phyloP scores from a whole-genome alignment of 2,113 vertebrate genomes.

The Chiloscyllium plagiosum region DNA sequence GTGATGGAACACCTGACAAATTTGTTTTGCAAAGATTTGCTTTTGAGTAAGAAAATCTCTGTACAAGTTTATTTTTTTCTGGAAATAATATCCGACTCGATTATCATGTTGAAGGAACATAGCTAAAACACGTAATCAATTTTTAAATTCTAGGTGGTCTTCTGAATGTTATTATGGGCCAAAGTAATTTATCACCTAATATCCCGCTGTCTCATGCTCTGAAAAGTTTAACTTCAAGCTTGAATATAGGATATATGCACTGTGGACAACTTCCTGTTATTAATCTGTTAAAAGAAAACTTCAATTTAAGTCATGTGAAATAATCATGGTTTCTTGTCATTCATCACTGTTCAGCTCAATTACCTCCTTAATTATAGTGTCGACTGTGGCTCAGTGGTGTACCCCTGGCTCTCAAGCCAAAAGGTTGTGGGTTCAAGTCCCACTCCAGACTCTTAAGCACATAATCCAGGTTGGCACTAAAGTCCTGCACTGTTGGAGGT shows the following conservation, averaged over 20 bases:
- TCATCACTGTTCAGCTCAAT: neutral
- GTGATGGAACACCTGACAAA: neutral
- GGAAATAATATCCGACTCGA: neutral
- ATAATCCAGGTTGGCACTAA: neutral
- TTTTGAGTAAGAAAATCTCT: neutral
- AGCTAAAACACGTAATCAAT: neutral
- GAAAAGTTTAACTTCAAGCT: neutral
- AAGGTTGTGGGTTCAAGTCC: neutral
- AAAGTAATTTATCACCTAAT: constrained; percentile 11
- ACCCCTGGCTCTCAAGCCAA: neutral
- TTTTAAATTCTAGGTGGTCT: neutral
- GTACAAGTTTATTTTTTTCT: neutral
- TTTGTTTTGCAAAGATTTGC: neutral
- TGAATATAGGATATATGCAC: neutral
- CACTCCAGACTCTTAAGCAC: neutral
- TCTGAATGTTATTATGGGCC: neutral
- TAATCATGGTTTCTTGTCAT: neutral
- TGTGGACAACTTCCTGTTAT: constrained; percentile 23
- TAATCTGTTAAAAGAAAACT: constrained; percentile 26
- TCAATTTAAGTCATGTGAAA: constrained; percentile 14
- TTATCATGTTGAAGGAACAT: neutral
- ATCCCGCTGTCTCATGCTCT: neutral
- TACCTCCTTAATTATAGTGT: neutral
- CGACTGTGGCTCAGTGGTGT: neutral
- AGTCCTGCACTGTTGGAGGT: neutral